Evolutionary conservation across 2,113 vertebrate genomes (phyloP).

Genomic region (Toxotes jaculatrix): DNA sequence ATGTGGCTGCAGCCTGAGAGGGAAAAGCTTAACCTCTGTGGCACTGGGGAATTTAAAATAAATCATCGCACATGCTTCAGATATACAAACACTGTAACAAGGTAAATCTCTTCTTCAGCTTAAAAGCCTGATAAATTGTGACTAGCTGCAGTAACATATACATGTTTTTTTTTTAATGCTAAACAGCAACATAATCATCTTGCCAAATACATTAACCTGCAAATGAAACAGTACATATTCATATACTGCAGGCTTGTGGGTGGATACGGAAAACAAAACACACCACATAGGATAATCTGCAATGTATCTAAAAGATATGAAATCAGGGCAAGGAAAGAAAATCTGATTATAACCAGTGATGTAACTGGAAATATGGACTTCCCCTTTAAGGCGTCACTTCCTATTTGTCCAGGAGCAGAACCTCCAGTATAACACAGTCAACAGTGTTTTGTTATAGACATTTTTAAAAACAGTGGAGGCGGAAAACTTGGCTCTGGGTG

Average conservation of each 20-base stretch:
- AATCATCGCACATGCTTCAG: conserved; percentile 31
- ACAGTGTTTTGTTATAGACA: conserved; percentile 17
- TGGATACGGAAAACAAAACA: conserved; percentile 2
- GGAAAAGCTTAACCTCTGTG: conserved; percentile 40
- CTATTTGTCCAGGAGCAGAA: conserved; percentile 27
- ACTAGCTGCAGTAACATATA: neutral
- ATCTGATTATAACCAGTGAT: conserved; percentile 14
- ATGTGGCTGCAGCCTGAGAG: conserved; percentile 11
- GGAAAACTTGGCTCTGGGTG: conserved; percentile 5
- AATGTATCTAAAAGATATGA: neutral
- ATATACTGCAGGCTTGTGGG: conserved; percentile 1
- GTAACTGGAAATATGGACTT: conserved; percentile 28
- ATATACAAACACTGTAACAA: conserved; percentile 3
- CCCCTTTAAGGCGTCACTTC: conserved; percentile 44
- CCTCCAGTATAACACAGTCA: conserved; percentile 14
- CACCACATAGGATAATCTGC: neutral
- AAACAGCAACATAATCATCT: conserved; percentile 3
- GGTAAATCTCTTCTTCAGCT: conserved; percentile 11
- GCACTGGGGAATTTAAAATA: conserved; percentile 25
- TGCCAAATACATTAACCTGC: conserved; percentile 5
- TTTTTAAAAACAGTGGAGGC: conserved; percentile 16
- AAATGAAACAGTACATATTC: neutral
- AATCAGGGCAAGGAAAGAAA: neutral
- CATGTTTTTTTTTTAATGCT: neutral
- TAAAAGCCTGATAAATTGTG: neutral